Evolutionary conservation across 2,113 vertebrate species (phyloP).

Genomic region (Petroica traversi): DNA sequence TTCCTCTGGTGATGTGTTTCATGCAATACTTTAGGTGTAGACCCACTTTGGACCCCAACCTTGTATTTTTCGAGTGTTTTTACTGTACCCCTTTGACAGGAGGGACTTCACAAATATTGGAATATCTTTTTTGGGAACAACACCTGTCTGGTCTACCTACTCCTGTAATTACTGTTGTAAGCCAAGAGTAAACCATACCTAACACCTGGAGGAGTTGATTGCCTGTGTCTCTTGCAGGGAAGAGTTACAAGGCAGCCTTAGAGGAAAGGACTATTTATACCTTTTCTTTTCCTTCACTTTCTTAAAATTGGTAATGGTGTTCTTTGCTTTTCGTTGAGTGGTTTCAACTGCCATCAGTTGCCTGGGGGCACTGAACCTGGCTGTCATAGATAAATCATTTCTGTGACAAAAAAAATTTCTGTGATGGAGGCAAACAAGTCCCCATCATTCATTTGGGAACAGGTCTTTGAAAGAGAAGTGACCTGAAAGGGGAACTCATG

Average conservation of each 20-base stretch:
- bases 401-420: background rate
- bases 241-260: background rate
- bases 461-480: background rate
- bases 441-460: slow-evolving; percentile 8
- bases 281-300: background rate
- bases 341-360: slow-evolving; percentile 13
- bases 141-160: background rate
- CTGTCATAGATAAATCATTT: slow-evolving; percentile 54
- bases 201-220: background rate
- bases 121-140: background rate
- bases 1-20: background rate
- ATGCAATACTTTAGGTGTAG: background rate
- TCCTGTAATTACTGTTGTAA: background rate
- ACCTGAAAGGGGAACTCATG: background rate
- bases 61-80: background rate
- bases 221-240: background rate
- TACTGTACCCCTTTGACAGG: background rate
- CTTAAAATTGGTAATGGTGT: background rate
- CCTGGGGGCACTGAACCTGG: slow-evolving; percentile 11
- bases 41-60: background rate
- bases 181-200: background rate
- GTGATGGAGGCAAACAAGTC: background rate
- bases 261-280: background rate
- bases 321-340: slow-evolving; percentile 8
- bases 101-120: background rate